A percentile compares a stretch with the other conserved stretches of the same genome.
These are phyloP conservation scores for Antechinus flavipes DNA, from an alignment of 2,113 vertebrate genomes.

Conservation along the genomic window DNA sequence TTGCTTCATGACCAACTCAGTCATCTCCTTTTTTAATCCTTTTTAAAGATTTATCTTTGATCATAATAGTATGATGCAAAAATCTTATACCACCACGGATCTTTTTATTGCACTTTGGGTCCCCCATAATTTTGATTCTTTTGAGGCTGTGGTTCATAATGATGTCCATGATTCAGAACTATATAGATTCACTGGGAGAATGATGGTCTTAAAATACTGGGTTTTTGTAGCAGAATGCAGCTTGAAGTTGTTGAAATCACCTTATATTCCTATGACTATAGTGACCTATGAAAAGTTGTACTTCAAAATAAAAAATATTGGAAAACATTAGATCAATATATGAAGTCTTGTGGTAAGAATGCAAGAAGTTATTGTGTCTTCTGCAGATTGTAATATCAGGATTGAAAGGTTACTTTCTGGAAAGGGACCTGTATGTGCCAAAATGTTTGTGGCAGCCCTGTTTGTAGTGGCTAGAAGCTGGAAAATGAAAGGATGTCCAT, in stretches of 20 bases:
- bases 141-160: background rate
- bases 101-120: background rate
- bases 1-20: background rate
- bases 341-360: background rate
- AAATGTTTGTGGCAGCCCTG: no score
- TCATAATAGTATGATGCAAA: background rate
- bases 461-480: no score
- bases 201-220: background rate
- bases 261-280: background rate
- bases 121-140: background rate
- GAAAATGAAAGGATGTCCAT: no score
- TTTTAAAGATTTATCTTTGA: background rate
- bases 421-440: no score
- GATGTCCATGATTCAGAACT: background rate
- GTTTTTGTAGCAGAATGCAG: background rate
- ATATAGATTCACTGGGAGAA: background rate
- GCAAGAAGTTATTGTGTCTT: background rate
- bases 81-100: background rate
- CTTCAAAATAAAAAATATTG: background rate
- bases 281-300: background rate
- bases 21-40: background rate
- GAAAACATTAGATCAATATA: background rate
- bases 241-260: background rate
- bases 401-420: no score
- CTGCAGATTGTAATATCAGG: background rate